phyloP scores from a whole-genome alignment of 2,113 vertebrate species.

The Mastomys coucha region DNA sequence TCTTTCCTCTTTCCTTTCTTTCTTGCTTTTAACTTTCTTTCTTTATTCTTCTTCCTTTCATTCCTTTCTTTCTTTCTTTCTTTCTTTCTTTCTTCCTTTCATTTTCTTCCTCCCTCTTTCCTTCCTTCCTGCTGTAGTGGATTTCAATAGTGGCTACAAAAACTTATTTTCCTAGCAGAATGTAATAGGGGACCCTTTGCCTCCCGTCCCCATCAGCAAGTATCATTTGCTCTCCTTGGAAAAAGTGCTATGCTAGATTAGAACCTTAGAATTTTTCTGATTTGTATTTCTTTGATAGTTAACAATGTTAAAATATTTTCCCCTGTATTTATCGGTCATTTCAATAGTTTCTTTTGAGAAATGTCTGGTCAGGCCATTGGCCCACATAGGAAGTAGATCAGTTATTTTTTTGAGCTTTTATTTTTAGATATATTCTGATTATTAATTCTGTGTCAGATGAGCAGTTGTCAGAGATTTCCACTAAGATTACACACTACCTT shows the following conservation, averaged over 20 bases:
- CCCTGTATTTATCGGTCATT: background rate
- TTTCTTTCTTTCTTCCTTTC: background rate
- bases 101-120: background rate
- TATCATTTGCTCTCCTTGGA: background rate
- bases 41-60: background rate
- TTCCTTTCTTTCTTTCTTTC: background rate
- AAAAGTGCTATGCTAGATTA: background rate
- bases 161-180: background rate
- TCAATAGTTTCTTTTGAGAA: background rate
- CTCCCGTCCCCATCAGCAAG: background rate
- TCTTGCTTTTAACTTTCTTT: background rate
- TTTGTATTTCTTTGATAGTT: background rate
- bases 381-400: background rate
- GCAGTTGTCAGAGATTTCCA: background rate
- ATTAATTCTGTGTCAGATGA: background rate
- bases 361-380: background rate
- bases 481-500: background rate
- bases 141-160: background rate
- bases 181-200: background rate
- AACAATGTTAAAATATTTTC: background rate
- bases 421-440: background rate
- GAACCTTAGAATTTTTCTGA: background rate
- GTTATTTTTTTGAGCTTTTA: background rate
- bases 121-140: background rate
- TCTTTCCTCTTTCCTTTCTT: background rate